Evolutionary conservation across 2,888 invertebrate species (phyloP).

Genomic region (Acleris sparsana): DNA sequence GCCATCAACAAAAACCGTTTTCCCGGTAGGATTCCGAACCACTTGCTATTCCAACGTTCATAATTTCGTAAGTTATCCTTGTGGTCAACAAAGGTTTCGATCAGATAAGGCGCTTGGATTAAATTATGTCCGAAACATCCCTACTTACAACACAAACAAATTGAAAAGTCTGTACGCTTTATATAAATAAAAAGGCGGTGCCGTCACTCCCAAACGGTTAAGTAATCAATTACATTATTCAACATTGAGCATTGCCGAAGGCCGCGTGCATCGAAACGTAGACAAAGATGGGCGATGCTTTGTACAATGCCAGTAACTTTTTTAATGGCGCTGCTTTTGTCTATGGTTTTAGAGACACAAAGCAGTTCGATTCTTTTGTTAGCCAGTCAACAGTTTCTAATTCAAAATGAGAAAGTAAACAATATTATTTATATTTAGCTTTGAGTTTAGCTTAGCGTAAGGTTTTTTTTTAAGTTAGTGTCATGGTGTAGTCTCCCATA

Average conservation of each 20-base stretch:
- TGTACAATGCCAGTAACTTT: slow-evolving; percentile 40
- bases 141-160: slow-evolving; percentile 28
- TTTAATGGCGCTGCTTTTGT: slow-evolving; percentile 31
- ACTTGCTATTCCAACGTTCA: slow-evolving; percentile 22
- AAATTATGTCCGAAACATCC: slow-evolving; percentile 29
- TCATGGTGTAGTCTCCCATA: not conserved
- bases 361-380: slow-evolving; percentile 16
- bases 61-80: slow-evolving; percentile 30
- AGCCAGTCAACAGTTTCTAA: not conserved
- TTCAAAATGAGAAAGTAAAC: not conserved
- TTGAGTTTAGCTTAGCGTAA: not conserved
- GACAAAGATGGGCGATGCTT: slow-evolving; percentile 42
- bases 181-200: slow-evolving; percentile 28
- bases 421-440: not conserved
- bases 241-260: slow-evolving; percentile 43
- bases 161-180: slow-evolving; percentile 27
- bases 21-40: not conserved
- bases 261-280: slow-evolving; percentile 40
- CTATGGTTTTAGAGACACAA: slow-evolving; percentile 20
- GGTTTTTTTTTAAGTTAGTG: not conserved
- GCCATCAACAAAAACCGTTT: slow-evolving; percentile 6
- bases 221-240: slow-evolving; percentile 48
- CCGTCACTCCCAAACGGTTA: slow-evolving; percentile 40
- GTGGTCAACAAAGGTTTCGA: slow-evolving; percentile 25
- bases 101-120: slow-evolving; percentile 26